Conservation (phyloP, 1,140 invertebrate genomes). For the Xylocopa sonorina region DNA sequence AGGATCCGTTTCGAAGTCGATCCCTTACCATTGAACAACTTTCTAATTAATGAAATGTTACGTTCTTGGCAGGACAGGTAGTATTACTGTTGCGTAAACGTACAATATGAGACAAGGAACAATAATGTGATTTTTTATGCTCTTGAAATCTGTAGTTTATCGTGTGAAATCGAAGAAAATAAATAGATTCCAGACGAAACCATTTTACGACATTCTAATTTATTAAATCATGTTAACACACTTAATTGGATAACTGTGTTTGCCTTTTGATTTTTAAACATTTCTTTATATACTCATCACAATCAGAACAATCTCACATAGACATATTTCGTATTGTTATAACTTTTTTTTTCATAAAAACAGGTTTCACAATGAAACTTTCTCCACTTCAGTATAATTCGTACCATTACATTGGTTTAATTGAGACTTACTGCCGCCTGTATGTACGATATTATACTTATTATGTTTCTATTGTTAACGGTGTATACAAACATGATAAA, state of each 20-base stretch:
- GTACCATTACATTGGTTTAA: neutral
- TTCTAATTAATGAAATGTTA: conserved; percentile 68
- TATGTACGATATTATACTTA: neutral
- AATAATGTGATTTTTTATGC: neutral
- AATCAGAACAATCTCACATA: too few species aligned
- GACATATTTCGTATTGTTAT: neutral
- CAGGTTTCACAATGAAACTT: neutral
- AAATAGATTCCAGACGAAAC: too few species aligned
- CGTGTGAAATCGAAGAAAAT: neutral
- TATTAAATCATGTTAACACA: neutral
- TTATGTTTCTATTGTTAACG: neutral
- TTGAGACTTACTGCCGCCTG: neutral
- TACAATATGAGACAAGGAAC: conserved; percentile 2
- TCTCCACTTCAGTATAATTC: neutral
- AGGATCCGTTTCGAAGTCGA: neutral
- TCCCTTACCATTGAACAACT: conserved; percentile 49
- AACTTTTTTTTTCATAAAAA: neutral
- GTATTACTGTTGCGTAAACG: conserved; percentile 57
- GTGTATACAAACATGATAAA: neutral
- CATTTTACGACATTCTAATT: neutral
- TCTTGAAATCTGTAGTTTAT: neutral
- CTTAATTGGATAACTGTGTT: too few species aligned
- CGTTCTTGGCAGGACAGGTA: conserved; percentile 55
- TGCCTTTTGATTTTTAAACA: too few species aligned
- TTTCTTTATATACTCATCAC: too few species aligned